Conservation (phyloP, 2,113 vertebrate species). For the Pomatorhinus ruficollis region DNA sequence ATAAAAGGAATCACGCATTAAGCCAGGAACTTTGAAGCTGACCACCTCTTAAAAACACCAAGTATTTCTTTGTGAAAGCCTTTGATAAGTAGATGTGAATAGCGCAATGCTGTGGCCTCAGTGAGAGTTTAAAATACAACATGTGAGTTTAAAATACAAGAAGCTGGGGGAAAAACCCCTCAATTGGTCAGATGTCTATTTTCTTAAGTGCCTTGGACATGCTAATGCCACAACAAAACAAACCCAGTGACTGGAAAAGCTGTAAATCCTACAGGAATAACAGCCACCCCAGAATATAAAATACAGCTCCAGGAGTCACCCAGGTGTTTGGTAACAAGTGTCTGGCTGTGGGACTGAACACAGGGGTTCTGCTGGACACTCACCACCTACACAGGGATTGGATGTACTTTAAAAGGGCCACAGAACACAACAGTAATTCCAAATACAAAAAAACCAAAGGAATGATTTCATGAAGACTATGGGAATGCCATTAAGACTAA, state of each 20-base stretch:
- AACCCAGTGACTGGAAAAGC: not conserved
- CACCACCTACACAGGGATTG: not conserved
- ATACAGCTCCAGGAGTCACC: not conserved
- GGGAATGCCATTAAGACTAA: not conserved
- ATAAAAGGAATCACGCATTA: not conserved
- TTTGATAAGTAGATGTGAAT: not conserved
- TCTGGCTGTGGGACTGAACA: not conserved
- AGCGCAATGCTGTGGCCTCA: not conserved
- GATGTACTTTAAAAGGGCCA: not conserved
- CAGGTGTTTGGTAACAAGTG: not conserved
- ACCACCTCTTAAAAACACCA: not conserved
- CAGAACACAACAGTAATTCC: not conserved
- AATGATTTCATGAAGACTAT: not conserved
- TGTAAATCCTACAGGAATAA: not conserved
- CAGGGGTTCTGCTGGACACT: not conserved
- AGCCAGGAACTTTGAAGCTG: not conserved
- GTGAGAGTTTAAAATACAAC: not conserved
- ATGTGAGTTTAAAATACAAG: not conserved
- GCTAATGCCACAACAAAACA: not conserved
- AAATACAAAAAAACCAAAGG: not conserved
- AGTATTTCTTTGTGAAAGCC: not conserved
- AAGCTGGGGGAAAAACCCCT: not conserved
- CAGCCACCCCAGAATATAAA: not conserved
- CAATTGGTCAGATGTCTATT: fast-evolving
- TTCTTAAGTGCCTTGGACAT: not conserved